Percentiles rank a stretch among this genome's conserved stretches.
Evolutionary conservation across 1,140 invertebrate species (phyloP).

Genomic region (Ceratina australensis): DNA sequence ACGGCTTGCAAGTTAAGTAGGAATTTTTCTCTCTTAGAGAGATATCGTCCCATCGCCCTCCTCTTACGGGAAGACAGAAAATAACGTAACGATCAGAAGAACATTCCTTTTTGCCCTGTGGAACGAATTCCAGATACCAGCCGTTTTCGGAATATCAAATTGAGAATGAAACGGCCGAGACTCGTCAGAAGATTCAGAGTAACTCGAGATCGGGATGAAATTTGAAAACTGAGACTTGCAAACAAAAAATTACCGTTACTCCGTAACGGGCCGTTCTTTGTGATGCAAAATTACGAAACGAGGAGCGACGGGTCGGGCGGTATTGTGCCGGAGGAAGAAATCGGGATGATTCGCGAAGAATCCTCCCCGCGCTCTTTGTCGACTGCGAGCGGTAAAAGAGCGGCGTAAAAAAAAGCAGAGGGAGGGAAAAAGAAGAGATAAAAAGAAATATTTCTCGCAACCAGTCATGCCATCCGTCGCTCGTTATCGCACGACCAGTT

Average conservation of each 20-base stretch:
- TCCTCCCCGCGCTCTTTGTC: not conserved
- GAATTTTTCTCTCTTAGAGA: constrained; percentile 32
- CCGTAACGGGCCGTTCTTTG: too few species aligned
- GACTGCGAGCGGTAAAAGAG: too few species aligned
- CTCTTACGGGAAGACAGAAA: not conserved
- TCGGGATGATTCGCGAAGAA: not conserved
- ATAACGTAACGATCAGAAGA: not conserved
- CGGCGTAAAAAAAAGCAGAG: constrained; percentile 2
- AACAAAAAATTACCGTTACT: too few species aligned
- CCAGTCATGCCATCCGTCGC: constrained; percentile 20
- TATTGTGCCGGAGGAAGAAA: not conserved
- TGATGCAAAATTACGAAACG: too few species aligned
- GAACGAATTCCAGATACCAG: too few species aligned
- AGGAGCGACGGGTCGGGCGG: too few species aligned
- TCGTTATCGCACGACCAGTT: constrained; percentile 65
- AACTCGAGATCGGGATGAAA: too few species aligned
- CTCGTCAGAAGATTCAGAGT: too few species aligned
- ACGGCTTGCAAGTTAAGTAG: constrained; percentile 43
- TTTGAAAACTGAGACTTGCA: too few species aligned
- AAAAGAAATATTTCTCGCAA: constrained; percentile 51
- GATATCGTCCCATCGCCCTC: not conserved
- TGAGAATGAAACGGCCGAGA: too few species aligned
- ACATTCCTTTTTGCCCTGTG: too few species aligned
- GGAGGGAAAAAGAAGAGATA: not conserved
- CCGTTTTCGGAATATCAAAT: too few species aligned